These are phyloP conservation scores for Marmota monax DNA, from an alignment of 2,113 vertebrate genomes.

Conservation along the genomic window DNA sequence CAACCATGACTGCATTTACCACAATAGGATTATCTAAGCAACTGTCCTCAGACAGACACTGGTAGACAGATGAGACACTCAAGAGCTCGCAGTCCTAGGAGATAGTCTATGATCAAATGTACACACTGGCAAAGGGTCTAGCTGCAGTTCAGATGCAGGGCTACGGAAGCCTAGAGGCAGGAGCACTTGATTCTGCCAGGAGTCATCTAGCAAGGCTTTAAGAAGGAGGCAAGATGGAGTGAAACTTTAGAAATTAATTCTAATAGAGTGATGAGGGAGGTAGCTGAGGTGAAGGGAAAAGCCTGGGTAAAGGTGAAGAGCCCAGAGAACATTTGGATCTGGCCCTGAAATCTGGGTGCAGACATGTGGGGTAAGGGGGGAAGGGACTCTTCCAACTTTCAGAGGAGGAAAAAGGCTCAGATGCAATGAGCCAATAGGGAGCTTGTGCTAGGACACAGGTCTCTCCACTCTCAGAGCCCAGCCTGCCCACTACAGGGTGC, in stretches of 20 bases:
- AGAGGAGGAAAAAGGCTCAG: neutral
- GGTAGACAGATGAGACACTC: neutral
- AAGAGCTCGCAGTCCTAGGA: neutral
- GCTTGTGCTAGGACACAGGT: neutral
- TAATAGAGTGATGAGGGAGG: neutral
- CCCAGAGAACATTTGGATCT: neutral
- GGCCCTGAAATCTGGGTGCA: neutral
- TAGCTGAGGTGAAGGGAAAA: accelerated
- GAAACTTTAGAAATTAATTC: neutral
- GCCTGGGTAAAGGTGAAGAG: neutral
- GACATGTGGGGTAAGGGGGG: accelerated
- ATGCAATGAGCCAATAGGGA: accelerated
- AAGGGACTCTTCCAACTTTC: neutral
- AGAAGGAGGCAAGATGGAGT: neutral
- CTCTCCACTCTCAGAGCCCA: neutral
- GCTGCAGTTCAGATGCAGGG: neutral
- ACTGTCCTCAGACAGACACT: neutral
- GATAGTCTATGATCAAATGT: neutral
- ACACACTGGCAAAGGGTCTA: neutral
- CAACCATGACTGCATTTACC: neutral
- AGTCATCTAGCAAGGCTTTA: neutral
- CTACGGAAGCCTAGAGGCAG: neutral
- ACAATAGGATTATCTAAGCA: neutral
- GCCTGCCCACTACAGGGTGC: neutral
- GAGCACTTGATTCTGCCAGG: neutral